A percentile compares a stretch with the other conserved stretches of the same genome.
phyloP scores from a whole-genome alignment of 2,888 invertebrate species.

The Leptopterna dolabrata region DNA sequence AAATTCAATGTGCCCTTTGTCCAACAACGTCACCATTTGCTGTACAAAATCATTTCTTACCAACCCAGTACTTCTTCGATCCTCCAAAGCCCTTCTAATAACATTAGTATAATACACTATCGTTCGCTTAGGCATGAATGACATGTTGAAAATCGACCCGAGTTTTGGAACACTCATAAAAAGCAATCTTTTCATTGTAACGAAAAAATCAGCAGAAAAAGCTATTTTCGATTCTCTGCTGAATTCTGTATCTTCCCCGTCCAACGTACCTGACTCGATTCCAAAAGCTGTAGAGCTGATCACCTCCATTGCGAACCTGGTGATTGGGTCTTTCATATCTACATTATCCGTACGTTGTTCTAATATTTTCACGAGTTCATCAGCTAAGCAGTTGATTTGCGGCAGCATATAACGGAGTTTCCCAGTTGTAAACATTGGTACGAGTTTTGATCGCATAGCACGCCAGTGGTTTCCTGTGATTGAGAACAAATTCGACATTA shows the following conservation, averaged over 20 bases:
- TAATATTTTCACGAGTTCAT: background rate
- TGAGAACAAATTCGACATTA: constrained; percentile 18
- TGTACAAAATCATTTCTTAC: too few relatives aligned
- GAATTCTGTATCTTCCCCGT: background rate
- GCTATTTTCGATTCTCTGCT: too few relatives aligned
- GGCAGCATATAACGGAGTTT: background rate
- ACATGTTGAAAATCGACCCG: too few relatives aligned
- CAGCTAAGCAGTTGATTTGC: background rate
- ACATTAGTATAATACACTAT: background rate
- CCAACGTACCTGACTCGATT: background rate
- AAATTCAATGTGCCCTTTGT: constrained; percentile 37
- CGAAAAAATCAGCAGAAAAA: too few relatives aligned
- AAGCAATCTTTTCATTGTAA: too few relatives aligned
- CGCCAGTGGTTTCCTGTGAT: constrained; percentile 25
- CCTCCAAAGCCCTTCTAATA: too few relatives aligned
- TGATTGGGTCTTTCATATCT: background rate
- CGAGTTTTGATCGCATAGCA: background rate
- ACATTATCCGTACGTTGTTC: background rate
- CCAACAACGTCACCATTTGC: too few relatives aligned
- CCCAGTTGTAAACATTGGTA: background rate
- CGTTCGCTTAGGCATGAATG: too few relatives aligned
- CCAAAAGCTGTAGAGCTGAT: too few relatives aligned
- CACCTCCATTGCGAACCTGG: background rate
- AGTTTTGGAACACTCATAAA: too few relatives aligned
- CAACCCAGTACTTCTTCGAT: too few relatives aligned